These are phyloP conservation scores for Otolemur crassicaudatus DNA, from an alignment of 2,797 vertebrate species.

Conservation along the genomic window DNA sequence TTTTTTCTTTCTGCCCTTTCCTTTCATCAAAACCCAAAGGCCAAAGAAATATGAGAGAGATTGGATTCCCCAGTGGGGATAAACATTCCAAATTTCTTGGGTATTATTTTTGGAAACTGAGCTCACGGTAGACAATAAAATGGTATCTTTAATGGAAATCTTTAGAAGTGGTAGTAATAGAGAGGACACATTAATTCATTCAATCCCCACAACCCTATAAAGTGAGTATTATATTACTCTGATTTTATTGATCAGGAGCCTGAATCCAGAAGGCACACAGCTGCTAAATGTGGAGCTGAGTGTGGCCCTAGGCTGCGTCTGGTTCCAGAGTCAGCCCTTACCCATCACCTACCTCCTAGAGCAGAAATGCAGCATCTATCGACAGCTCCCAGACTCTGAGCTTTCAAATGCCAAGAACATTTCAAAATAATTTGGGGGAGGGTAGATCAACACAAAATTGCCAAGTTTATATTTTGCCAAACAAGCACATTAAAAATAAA, in stretches of 20 bases:
- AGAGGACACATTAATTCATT: background rate
- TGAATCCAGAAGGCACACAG: background rate
- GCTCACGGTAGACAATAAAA: background rate
- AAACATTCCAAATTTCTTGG: background rate
- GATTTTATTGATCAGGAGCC: background rate
- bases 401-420: constrained; percentile 64
- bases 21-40: background rate
- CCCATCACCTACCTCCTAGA: background rate
- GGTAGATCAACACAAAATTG: constrained; percentile 62
- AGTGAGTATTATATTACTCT: background rate
- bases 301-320: background rate
- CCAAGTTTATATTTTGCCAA: constrained; percentile 76
- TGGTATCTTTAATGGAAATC: background rate
- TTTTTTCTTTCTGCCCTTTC: background rate
- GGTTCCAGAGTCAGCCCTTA: background rate
- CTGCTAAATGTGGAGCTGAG: background rate
- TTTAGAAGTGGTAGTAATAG: background rate
- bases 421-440: constrained; percentile 74
- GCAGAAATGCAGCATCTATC: background rate
- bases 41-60: background rate
- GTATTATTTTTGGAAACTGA: constrained; percentile 43
- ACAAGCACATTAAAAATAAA: constrained; percentile 79
- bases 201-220: background rate
- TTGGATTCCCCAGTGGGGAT: background rate
- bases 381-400: constrained; percentile 8